A percentile compares a stretch with the other conserved stretches of the same genome.
Conservation (phyloP, 2,797 vertebrate species). For the Lophius americanus region DNA sequence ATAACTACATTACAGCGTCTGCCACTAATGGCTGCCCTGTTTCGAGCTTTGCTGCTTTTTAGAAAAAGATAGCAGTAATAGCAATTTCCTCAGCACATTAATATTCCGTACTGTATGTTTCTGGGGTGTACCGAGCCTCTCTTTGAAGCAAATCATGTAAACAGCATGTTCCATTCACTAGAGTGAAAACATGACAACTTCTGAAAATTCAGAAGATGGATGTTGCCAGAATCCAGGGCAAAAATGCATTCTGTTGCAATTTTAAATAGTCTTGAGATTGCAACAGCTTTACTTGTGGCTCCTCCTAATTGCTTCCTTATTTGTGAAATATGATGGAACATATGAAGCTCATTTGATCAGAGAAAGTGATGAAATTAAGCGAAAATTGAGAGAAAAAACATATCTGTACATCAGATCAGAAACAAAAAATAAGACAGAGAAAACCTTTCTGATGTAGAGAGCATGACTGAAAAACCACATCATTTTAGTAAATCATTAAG, state of each 20-base stretch:
- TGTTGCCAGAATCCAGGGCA: conserved; percentile 26
- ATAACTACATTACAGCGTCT: conserved; percentile 7
- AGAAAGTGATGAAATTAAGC: not conserved
- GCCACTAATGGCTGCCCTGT: conserved; percentile 4
- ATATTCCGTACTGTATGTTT: conserved; percentile 45
- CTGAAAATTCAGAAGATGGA: conserved; percentile 21
- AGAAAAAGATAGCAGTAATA: conserved; percentile 12
- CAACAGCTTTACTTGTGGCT: conserved; percentile 26
- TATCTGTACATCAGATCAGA: not conserved
- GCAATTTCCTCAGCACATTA: conserved; percentile 30
- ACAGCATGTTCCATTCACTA: conserved; percentile 52
- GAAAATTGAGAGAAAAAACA: not conserved
- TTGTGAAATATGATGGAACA: conserved; percentile 2
- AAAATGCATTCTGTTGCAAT: conserved; percentile 18
- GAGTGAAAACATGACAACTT: conserved; percentile 39
- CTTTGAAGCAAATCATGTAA: conserved; percentile 58
- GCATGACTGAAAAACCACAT: not conserved
- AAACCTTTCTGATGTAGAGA: not conserved
- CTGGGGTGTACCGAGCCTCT: conserved; percentile 19
- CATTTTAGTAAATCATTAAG: conserved; percentile 6
- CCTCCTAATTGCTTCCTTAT: conserved; percentile 15
- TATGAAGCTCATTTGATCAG: not conserved
- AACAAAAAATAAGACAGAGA: not conserved
- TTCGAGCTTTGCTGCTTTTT: conserved; percentile 19
- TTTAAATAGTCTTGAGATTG: conserved; percentile 15